Conservation (phyloP, 2,888 invertebrate species). For the Caenorhabditis sp. region DNA sequence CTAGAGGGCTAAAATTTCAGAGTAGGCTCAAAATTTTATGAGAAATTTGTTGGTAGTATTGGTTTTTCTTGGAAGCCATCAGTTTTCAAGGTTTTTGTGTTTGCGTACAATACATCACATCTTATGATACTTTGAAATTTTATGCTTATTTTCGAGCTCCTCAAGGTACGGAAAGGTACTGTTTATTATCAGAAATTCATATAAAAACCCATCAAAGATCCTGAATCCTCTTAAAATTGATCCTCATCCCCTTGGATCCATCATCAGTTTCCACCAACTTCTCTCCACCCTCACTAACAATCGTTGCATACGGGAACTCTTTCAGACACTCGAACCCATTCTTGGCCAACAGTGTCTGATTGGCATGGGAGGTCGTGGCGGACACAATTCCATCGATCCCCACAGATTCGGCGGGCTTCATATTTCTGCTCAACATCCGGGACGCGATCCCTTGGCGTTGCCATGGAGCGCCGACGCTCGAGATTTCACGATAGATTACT, state of each 20-base stretch:
- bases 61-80: neutral
- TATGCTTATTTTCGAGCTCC: neutral
- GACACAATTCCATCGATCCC: slow-evolving; percentile 56
- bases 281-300: slow-evolving; percentile 1
- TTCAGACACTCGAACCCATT: slow-evolving; percentile 52
- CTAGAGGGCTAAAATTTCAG: neutral
- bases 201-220: neutral
- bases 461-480: slow-evolving; percentile 47
- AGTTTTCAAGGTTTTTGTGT: too few relatives aligned
- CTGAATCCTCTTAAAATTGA: slow-evolving; percentile 49
- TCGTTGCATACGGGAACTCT: slow-evolving; percentile 22
- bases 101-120: neutral
- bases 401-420: neutral
- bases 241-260: slow-evolving; percentile 44
- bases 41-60: neutral
- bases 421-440: slow-evolving; percentile 9
- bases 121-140: neutral
- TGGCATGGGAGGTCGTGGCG: slow-evolving; percentile 50
- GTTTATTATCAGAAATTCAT: neutral
- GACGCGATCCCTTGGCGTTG: slow-evolving; percentile 59
- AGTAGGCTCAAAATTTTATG: neutral
- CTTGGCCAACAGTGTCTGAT: slow-evolving; percentile 46
- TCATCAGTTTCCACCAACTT: slow-evolving; percentile 35
- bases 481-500: slow-evolving; percentile 54
- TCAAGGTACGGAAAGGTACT: too few relatives aligned